Percentiles rank a stretch among this genome's conserved stretches.
phyloP scores from a whole-genome alignment of 1,140 invertebrate species.

The Drosophila parvula region DNA sequence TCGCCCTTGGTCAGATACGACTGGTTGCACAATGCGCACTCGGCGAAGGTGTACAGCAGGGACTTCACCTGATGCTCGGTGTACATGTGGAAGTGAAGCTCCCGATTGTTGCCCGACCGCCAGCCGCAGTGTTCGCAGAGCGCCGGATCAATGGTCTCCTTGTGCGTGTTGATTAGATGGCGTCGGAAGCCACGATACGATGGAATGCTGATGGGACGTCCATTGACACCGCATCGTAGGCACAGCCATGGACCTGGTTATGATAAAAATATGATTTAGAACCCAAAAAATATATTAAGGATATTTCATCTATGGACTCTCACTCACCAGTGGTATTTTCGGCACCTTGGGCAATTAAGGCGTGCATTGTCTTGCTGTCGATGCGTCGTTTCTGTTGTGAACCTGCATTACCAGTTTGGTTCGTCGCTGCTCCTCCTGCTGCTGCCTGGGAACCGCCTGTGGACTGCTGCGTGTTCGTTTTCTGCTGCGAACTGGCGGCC shows the following conservation, averaged over 20 bases:
- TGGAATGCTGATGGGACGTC: slow-evolving; percentile 88
- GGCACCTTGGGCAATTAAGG: slow-evolving; percentile 85
- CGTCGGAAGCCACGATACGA: slow-evolving; percentile 91
- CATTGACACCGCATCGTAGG: slow-evolving; percentile 87
- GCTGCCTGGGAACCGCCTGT: slow-evolving; percentile 16
- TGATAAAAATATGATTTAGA: neutral
- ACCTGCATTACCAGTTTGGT: slow-evolving; percentile 74
- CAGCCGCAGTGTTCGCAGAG: slow-evolving; percentile 94
- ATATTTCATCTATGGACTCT: neutral
- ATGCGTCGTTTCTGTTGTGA: slow-evolving; percentile 78
- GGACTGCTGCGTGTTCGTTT: slow-evolving; percentile 16
- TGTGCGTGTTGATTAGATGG: slow-evolving; percentile 92
- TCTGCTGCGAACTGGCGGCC: slow-evolving; percentile 36
- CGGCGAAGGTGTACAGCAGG: slow-evolving; percentile 88
- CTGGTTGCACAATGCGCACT: slow-evolving; percentile 91
- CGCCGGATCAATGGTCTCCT: slow-evolving; percentile 90
- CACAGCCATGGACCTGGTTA: slow-evolving; percentile 88
- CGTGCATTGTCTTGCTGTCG: slow-evolving; percentile 84
- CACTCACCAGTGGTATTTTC: slow-evolving; percentile 85
- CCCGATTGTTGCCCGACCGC: slow-evolving; percentile 89
- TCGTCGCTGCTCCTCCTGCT: slow-evolving; percentile 4
- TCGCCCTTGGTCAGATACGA: slow-evolving; percentile 87
- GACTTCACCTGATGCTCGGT: slow-evolving; percentile 91
- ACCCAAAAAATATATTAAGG: neutral
- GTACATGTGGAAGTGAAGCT: slow-evolving; percentile 91